A percentile compares a stretch with the other conserved stretches of the same genome.
These are phyloP conservation scores for Drosophila paulistorum DNA, from an alignment of 1,140 invertebrate genomes.

Conservation along the genomic window DNA sequence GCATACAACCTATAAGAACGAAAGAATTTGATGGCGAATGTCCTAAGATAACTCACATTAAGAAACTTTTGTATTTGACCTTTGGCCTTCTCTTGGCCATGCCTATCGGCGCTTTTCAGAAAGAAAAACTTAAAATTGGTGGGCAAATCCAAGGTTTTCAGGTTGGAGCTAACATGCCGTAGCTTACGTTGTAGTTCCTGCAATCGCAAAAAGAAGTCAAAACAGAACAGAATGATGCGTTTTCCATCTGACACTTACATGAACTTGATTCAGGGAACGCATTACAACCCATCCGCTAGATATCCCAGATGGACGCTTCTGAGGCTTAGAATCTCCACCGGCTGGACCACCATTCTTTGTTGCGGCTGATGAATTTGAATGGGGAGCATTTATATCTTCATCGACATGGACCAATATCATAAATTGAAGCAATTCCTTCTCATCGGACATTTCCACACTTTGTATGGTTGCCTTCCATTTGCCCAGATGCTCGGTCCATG, in stretches of 20 bases:
- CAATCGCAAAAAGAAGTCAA: constrained; percentile 35
- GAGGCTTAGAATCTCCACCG: constrained; percentile 28
- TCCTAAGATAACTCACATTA: constrained; percentile 85
- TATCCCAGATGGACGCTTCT: constrained; percentile 86
- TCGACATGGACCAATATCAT: constrained; percentile 92
- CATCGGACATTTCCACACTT: constrained; percentile 91
- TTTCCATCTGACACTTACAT: constrained; percentile 76
- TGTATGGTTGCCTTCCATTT: constrained; percentile 92
- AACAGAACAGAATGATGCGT: background rate
- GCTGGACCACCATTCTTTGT: constrained; percentile 42
- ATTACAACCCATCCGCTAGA: constrained; percentile 93
- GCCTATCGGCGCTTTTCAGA: constrained; percentile 90
- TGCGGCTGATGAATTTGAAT: constrained; percentile 26
- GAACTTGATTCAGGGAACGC: constrained; percentile 91
- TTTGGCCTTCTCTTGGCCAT: constrained; percentile 92
- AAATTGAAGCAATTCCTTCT: constrained; percentile 91
- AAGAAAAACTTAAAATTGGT: constrained; percentile 91
- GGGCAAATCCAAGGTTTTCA: constrained; percentile 92
- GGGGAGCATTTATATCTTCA: constrained; percentile 84
- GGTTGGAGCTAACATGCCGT: constrained; percentile 90
- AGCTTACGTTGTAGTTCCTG: constrained; percentile 93
- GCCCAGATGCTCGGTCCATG: constrained; percentile 94
- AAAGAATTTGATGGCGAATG: too few relatives aligned
- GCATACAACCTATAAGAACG: background rate
- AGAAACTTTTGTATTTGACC: constrained; percentile 93